Evolutionary conservation across 2,888 invertebrate species (phyloP).

Genomic region (Cantharis flavilabris): DNA sequence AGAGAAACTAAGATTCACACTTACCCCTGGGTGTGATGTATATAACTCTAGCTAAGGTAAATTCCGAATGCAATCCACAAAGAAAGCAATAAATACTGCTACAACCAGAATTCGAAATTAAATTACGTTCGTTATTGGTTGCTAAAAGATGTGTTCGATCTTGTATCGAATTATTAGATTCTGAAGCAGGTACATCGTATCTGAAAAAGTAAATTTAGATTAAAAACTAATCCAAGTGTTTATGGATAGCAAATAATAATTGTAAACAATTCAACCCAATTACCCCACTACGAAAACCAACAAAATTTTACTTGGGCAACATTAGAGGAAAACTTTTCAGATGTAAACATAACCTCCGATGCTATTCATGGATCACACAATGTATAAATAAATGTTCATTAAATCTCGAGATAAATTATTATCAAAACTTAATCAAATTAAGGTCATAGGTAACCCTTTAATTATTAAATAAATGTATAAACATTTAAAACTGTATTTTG

Average conservation of each 20-base stretch:
- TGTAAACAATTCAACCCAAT: not conserved
- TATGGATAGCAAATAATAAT: not conserved
- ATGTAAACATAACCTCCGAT: not conserved
- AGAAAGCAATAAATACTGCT: conserved; percentile 88
- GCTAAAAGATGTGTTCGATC: conserved; percentile 76
- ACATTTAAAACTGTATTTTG: not conserved
- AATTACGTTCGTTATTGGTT: conserved; percentile 73
- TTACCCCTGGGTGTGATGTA: conserved; percentile 65
- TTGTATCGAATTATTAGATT: conserved; percentile 59
- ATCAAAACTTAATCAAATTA: not conserved
- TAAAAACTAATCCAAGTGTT: not conserved
- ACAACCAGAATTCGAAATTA: conserved; percentile 69
- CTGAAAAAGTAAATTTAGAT: conserved; percentile 53
- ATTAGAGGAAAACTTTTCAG: too few relatives aligned
- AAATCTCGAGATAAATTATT: not conserved
- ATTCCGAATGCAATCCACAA: conserved; percentile 86
- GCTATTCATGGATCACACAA: not conserved
- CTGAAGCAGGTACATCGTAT: conserved; percentile 67
- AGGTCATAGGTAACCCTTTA: not conserved
- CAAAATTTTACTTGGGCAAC: not conserved
- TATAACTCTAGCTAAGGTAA: conserved; percentile 80
- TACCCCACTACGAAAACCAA: not conserved
- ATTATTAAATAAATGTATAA: not conserved
- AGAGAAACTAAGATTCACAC: not conserved
- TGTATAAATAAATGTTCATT: not conserved